phyloP scores from a whole-genome alignment of 2,797 vertebrate species.

The Miichthys miiuy region DNA sequence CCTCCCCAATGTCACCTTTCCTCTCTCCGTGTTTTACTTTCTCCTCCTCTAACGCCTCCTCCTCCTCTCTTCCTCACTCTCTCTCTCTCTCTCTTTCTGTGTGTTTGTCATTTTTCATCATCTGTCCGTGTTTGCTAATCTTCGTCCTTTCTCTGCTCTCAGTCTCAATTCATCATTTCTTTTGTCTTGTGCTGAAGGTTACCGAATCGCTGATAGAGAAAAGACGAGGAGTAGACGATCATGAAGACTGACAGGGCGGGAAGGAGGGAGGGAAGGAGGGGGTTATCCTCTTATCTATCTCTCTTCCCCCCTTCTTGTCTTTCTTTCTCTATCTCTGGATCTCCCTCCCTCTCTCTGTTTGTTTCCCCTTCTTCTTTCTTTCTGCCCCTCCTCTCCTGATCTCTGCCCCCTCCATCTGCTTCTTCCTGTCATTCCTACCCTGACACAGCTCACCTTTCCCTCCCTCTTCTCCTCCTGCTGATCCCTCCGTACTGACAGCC shows the following conservation, averaged over 20 bases:
- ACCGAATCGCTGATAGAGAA: conserved; percentile 76
- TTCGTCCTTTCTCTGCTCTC: conserved; percentile 82
- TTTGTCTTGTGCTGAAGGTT: conserved; percentile 84
- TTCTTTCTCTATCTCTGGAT: conserved; percentile 1
- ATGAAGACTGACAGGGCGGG: conserved; percentile 78
- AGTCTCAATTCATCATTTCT: conserved; percentile 86
- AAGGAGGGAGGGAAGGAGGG: conserved; percentile 43
- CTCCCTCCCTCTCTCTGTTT: conserved; percentile 20
- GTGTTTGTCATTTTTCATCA: conserved; percentile 88
- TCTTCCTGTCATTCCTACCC: conserved; percentile 56
- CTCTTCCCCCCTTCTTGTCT: conserved; percentile 14
- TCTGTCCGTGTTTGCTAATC: conserved; percentile 84
- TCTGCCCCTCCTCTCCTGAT: conserved; percentile 47
- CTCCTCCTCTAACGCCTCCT: conserved; percentile 56
- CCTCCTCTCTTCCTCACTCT: conserved; percentile 28
- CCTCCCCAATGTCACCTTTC: conserved; percentile 80
- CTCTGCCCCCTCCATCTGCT: conserved; percentile 68
- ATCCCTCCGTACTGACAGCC: conserved; percentile 66
- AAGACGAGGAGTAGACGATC: conserved; percentile 76
- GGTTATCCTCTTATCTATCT: conserved; percentile 55
- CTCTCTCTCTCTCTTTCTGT: conserved; percentile 41
- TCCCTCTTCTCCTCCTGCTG: conserved; percentile 30
- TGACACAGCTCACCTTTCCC: conserved; percentile 59
- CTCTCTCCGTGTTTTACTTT: conserved; percentile 67
- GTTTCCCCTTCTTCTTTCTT: conserved; percentile 6